phyloP scores from a whole-genome alignment of 2,888 invertebrate species.

The Ophraella communa region DNA sequence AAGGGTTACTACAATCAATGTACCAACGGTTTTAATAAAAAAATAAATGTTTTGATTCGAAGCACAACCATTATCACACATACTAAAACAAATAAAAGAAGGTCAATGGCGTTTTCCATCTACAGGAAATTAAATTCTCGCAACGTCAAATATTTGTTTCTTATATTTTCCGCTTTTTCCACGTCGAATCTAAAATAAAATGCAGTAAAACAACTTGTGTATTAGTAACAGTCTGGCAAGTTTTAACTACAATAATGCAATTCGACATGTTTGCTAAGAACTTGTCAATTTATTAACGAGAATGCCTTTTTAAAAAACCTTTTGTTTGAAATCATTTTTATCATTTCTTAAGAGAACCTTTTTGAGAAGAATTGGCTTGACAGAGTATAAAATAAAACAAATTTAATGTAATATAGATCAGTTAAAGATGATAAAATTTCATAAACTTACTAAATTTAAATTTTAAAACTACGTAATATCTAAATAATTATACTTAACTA shows the following conservation, averaged over 20 bases:
- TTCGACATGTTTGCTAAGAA: slow-evolving; percentile 36
- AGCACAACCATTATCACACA: too few species aligned
- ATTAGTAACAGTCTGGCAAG: neutral
- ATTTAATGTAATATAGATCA: neutral
- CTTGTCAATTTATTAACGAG: slow-evolving; percentile 17
- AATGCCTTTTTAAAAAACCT: slow-evolving; percentile 7
- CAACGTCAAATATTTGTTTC: neutral
- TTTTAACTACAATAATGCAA: slow-evolving; percentile 36
- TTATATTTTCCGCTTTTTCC: neutral
- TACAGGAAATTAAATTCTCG: neutral
- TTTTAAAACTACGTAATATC: too few species aligned
- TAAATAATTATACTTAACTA: too few species aligned
- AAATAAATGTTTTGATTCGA: too few species aligned
- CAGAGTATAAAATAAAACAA: neutral
- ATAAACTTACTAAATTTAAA: too few species aligned
- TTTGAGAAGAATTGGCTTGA: neutral
- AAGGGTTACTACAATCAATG: too few species aligned
- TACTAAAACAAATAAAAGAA: too few species aligned
- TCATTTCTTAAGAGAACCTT: neutral
- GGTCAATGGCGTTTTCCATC: too few species aligned
- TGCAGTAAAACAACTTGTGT: neutral
- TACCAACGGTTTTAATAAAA: too few species aligned
- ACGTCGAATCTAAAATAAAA: neutral
- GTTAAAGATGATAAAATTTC: too few species aligned
- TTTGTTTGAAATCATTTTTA: neutral